Base-by-base conservation (phyloP, 1,140 invertebrate species). In the Eupristina koningsbergeri region DNA sequence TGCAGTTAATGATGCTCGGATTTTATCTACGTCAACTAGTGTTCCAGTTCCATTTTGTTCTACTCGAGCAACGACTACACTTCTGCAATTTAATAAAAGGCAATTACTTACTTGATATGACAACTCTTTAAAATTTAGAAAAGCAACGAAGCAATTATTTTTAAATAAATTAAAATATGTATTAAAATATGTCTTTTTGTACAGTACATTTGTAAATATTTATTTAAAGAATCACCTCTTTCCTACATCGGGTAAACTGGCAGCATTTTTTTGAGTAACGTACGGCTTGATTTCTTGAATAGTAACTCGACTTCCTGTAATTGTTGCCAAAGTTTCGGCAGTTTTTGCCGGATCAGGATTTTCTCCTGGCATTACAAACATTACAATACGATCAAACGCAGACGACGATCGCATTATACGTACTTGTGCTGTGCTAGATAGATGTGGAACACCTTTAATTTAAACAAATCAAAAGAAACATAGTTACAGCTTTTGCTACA, bases 251-350 rank as follows among this genome's bases (percentile, higher is more conserved):
- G 39, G 34, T 63, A 58, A 83, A 87, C 39, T 86, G 0, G 64
- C 81, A 45, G 1, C 87, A 85, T 69, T 86, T 83, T 82, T 88
- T 89, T 87, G 87, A 29, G 93, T 93, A 81, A 92, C 92, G 86
- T 96, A 95, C 0, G 95, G 95, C 85, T 95, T 94, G 22, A 97
- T 95, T 63, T 95, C 94, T 85, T 95, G 93, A 67, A 97, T 96
- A 50, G 93, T 94, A 0, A 97, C 95, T 89, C 94, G 94, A 31
- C 95, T 95, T 26, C 96, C 96, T 3, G 96, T 96, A 50, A 97
- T 93, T 50, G 95, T 94, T 47, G 94, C 95, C 29, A 97, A 92
- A 36, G 95, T 95, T 87, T 95, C 94, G 89, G 96, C 94, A 41
- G 96, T 94, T 85, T 95, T 94, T 83, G 92, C 91, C 86, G 95